Evolutionary conservation across 2,888 invertebrate genomes (phyloP), one percentile per base, ranked within the genome.

Genomic region (Nysson spinosus): DNA sequence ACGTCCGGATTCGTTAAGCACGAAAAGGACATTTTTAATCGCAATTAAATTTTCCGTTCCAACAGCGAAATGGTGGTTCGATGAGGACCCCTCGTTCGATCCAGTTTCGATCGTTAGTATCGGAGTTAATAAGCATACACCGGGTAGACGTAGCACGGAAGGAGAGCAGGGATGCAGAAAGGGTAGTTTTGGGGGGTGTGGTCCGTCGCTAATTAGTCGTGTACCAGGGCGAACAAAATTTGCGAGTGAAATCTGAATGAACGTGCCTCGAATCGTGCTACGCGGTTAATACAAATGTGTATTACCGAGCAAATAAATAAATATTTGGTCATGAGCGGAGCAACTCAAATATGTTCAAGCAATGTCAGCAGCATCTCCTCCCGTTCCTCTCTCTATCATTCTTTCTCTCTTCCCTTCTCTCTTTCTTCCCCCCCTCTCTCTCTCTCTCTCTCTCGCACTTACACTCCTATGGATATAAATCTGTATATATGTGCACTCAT

Each of bases 231-330:
- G 73, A 44, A 64, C 71, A 65, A 74, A 72, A 75, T 72, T 75
- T 75, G 62, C 65, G 64, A 62, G 68, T 69, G 72, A 75, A 75
- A 76, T 77, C 74, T 69, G 76, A 77, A 77, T 65, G 67, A 69
- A 67, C 67, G 74, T 77, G 73, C 63, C 73, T 66, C 69, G 74
- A 77, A 72, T 77, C 77, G 74, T 58, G 75, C 75, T 69, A 70
- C 75, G 65, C 71, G 75, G 70, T 77, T 77, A 76, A 76, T 76
- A 76, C 76, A 76, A 76, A 76, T 81, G 75, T 77, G 75, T 83
- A 84, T 83, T 81, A 82, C 81, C 79, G 78, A 72, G 80, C 78
- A 83, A 84, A 85, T 81, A 83, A 83, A 85, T 85, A 84, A 85
- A 85, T 85, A 85, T 85, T 85, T 85, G 85, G 81, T 78, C 79